A percentile compares a stretch with the other conserved stretches of the same genome.
Evolutionary conservation across 2,888 invertebrate genomes (phyloP).

Genomic region (Ornithoptera priamus): DNA sequence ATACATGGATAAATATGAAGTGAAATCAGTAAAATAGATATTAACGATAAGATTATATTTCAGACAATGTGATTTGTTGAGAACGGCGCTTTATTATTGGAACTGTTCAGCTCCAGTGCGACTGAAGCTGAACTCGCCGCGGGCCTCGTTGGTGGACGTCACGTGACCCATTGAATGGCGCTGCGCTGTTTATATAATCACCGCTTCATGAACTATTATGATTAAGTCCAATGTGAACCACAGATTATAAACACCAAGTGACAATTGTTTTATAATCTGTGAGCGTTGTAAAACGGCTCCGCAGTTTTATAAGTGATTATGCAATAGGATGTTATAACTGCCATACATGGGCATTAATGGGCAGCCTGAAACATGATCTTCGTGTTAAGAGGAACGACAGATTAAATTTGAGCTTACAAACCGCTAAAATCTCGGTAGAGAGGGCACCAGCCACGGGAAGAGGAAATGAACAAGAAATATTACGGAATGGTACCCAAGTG

Average conservation of each 20-base stretch:
- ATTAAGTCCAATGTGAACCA: not conserved
- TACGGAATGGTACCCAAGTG: too few relatives aligned
- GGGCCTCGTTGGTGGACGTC: not conserved
- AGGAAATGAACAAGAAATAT: too few relatives aligned
- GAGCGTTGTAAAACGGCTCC: not conserved
- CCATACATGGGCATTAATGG: too few relatives aligned
- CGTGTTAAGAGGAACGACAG: too few relatives aligned
- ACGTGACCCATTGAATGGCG: slow-evolving; percentile 14
- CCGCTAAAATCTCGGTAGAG: too few relatives aligned
- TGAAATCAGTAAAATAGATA: slow-evolving; percentile 37
- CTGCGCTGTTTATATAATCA: slow-evolving; percentile 14
- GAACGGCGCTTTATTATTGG: too few relatives aligned
- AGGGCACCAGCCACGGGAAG: too few relatives aligned
- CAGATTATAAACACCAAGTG: not conserved
- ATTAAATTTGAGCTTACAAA: too few relatives aligned
- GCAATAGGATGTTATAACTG: not conserved
- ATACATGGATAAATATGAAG: not conserved
- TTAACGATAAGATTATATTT: slow-evolving; percentile 38
- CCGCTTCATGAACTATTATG: slow-evolving; percentile 1
- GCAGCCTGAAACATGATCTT: too few relatives aligned
- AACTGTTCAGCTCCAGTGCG: not conserved
- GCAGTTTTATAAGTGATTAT: not conserved
- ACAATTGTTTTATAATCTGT: slow-evolving; percentile 5
- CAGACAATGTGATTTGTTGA: slow-evolving; percentile 25
- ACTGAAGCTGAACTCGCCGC: slow-evolving; percentile 1